phyloP scores from a whole-genome alignment of 2,888 invertebrate genomes.

The Axea sp. region DNA sequence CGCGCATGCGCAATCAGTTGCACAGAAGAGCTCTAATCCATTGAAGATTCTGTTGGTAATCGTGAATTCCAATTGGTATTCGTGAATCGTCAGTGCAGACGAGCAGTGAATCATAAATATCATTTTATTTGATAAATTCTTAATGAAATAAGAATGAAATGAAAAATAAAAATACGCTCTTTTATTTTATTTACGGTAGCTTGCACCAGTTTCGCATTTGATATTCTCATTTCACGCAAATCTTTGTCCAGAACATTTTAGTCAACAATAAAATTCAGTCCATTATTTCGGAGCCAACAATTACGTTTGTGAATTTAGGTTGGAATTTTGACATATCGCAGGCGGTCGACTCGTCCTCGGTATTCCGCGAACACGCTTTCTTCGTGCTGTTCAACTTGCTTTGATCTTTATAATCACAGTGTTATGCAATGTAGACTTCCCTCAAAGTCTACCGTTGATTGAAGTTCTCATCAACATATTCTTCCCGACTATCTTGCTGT shows the following conservation, averaged over 20 bases:
- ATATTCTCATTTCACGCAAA: too few species aligned
- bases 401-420: constrained; percentile 77
- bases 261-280: constrained; percentile 1
- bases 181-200: too few species aligned
- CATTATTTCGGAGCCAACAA: constrained; percentile 10
- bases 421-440: constrained; percentile 62
- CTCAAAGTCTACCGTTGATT: constrained; percentile 55
- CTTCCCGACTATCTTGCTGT: constrained; percentile 16
- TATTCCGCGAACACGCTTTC: constrained; percentile 52
- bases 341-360: constrained; percentile 42
- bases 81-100: too few species aligned
- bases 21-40: too few species aligned
- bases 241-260: background rate
- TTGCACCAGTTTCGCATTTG: too few species aligned
- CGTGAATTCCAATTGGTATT: too few species aligned
- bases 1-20: too few species aligned
- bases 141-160: too few species aligned
- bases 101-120: too few species aligned
- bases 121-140: too few species aligned
- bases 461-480: constrained; percentile 60
- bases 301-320: constrained; percentile 13
- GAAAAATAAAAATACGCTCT: too few species aligned
- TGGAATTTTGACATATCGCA: constrained; percentile 39
- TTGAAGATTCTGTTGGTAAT: too few species aligned
- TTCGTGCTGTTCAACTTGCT: constrained; percentile 71